phyloP scores from a whole-genome alignment of 2,113 vertebrate genomes.

The Ramphastos sulfuratus region DNA sequence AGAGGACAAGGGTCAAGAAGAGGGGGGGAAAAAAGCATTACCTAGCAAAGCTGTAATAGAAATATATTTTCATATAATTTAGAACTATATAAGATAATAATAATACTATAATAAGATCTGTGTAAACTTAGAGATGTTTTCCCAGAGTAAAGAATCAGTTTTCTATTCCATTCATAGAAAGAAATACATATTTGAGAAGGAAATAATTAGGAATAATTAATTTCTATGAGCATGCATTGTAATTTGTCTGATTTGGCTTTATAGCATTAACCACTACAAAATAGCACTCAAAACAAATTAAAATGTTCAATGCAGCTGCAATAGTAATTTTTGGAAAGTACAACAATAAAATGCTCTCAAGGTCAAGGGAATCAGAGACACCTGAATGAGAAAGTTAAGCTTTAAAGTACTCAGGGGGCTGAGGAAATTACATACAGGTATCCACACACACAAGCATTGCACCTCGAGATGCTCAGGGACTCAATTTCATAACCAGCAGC shows the following conservation, averaged over 20 bases:
- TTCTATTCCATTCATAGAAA: neutral
- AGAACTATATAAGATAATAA: no score
- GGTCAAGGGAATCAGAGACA: neutral
- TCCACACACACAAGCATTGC: neutral
- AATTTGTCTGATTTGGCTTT: slow-evolving; percentile 14
- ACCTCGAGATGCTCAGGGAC: neutral
- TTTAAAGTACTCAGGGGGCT: neutral
- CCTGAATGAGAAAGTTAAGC: neutral
- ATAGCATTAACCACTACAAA: neutral
- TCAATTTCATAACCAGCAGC: neutral
- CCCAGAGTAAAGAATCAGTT: neutral
- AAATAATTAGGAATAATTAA: slow-evolving; percentile 38
- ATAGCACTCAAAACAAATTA: neutral
- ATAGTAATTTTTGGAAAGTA: neutral
- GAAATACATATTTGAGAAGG: neutral
- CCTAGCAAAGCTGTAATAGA: neutral
- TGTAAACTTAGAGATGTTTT: neutral
- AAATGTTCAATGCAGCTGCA: neutral
- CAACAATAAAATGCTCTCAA: neutral
- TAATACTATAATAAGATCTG: neutral
- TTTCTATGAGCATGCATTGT: neutral
- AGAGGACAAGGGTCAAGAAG: neutral
- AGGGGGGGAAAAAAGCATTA: neutral
- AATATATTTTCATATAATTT: neutral
- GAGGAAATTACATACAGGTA: neutral